These are phyloP conservation scores for Mystacornis crossleyi DNA, from an alignment of 2,113 vertebrate genomes.

Conservation along the genomic window DNA sequence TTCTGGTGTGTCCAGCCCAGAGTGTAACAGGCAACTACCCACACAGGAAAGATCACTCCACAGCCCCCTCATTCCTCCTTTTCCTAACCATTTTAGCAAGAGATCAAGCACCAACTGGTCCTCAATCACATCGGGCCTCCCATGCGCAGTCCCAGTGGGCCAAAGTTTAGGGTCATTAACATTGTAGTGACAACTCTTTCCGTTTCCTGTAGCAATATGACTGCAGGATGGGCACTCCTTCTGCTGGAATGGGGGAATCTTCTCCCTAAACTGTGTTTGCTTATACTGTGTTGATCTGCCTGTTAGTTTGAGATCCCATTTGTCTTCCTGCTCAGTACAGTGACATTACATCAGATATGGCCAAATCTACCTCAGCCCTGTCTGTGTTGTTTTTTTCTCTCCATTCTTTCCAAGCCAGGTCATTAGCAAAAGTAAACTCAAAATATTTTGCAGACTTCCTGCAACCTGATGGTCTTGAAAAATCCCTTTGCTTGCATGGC, in stretches of 20 bases:
- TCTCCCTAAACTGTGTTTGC: neutral
- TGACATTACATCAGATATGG: neutral
- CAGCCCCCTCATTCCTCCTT: neutral
- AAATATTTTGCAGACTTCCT: neutral
- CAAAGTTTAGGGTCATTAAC: neutral
- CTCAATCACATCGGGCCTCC: neutral
- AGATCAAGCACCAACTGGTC: neutral
- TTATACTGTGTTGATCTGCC: neutral
- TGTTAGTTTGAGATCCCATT: neutral
- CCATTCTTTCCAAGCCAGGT: neutral
- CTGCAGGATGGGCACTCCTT: neutral
- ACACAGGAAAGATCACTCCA: neutral
- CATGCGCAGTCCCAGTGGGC: rapidly evolving
- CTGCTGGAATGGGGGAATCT: neutral
- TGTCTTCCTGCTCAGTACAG: neutral
- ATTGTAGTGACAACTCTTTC: neutral
- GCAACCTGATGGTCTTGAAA: neutral
- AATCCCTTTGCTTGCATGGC: neutral
- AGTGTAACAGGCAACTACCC: neutral
- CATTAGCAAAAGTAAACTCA: neutral
- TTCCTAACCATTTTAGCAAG: neutral
- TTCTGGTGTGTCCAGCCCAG: neutral
- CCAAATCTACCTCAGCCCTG: constrained; percentile 50
- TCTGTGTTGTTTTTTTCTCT: neutral
- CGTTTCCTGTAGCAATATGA: neutral